Base-by-base conservation (phyloP, 2,113 vertebrate genomes). In the Rhinogobius similis region DNA sequence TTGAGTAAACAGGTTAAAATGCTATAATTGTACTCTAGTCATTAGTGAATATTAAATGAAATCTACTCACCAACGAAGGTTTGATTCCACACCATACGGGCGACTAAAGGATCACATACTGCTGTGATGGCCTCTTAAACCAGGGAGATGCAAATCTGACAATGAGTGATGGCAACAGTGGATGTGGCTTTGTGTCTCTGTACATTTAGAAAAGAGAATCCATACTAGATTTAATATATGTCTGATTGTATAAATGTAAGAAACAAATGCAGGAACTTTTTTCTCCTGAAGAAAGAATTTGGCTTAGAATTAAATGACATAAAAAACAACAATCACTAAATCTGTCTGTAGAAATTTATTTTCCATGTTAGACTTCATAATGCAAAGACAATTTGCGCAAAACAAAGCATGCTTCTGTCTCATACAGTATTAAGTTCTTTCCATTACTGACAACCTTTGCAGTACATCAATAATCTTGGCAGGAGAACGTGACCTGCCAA, bases 261-360 rank as follows among this genome's bases (percentile, higher is more conserved):
- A 4, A 20, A 21, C 58, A 61, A 20, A 61, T 36, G 9, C 16
- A 2, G 26, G 55, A 18, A 29, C 16, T 9, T 58, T 58, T 39
- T 59, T 29, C 12, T 18, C 23, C 12, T 11, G 14, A 18, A 58
- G 29, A n/a, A 32, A n/a, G 20, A 10, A 38, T 61, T 11, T 38
- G 27, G 26, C 27, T 59, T 29, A 18, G 27, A 6, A 59, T 29
- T 59, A 13, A 27, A 16, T 18, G 7, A 6, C 8, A 32, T 20
- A 23, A 39, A 43, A 63, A 24, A 16, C 62, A n/a, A 62, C 11
- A 21, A 63, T 14, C 61, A 39, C 38, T 43, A 43, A 41, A 24
- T 63, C 61, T 63, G 38, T 63, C 62, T 24, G 12, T 63, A 7
- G n/a, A 43, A 24, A 23, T 63, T 24, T 43, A 63, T 43, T 41